Evolutionary conservation across 2,797 vertebrate genomes (phyloP).

Genomic region (Leptoclinus maculatus): DNA sequence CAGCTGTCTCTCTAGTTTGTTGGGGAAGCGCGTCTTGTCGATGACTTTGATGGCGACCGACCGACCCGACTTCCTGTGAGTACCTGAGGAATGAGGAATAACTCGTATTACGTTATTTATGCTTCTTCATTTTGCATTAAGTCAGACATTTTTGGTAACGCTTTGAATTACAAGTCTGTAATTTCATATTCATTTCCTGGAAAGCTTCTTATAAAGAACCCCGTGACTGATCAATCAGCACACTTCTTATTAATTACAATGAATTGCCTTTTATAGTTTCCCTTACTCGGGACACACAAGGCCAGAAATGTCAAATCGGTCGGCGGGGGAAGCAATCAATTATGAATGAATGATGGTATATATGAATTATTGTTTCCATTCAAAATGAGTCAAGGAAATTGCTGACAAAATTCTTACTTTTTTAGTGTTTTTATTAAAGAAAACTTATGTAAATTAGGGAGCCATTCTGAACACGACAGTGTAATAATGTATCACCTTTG

Average conservation of each 20-base stretch:
- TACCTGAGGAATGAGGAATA: constrained; percentile 61
- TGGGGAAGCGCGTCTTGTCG: constrained; percentile 83
- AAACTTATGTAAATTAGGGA: background rate
- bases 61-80: constrained; percentile 78
- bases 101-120: background rate
- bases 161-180: background rate
- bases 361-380: background rate
- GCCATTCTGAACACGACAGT: background rate
- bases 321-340: too few species aligned
- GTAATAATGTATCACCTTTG: constrained; percentile 61
- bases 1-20: constrained; percentile 79
- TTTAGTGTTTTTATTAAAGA: background rate
- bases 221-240: background rate
- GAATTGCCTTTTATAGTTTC: background rate
- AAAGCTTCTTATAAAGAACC: background rate
- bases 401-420: background rate
- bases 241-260: background rate
- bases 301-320: background rate
- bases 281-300: background rate
- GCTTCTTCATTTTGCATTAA: background rate
- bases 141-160: background rate
- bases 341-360: background rate
- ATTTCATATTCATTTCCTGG: background rate
- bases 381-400: background rate
- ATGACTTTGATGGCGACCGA: constrained; percentile 84